Evolutionary conservation across 64 coral and sea anemone genomes (phyloP), one percentile per base, ranked within the genome.

Genomic region (Porites lutea): DNA sequence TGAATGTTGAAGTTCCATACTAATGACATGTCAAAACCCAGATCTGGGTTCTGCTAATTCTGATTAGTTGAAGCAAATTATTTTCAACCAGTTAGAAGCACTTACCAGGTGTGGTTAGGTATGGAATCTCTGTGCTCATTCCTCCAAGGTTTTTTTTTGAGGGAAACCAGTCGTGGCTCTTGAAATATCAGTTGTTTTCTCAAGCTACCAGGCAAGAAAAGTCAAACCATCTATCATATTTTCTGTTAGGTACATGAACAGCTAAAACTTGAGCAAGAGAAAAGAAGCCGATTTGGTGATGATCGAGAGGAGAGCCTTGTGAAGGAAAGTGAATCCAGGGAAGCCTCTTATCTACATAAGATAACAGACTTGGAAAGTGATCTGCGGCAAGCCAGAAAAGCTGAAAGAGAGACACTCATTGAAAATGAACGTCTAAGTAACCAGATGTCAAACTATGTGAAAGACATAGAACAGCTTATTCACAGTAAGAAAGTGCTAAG

Each of bases 251-350:
- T 79, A 14, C 94, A 96, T 79, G 97, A 99, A 48, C 97, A 99
- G 20, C 65, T 99, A 0, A 96, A 96, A 83, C 91, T 96, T 76
- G 97, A 99, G 74, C 91, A 99, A 75, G 91, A 93, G 69, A 99
- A 99, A 70, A 69, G 97, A 74, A 99, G 88, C 77, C 89, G 90
- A n/a, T 99, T 99, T 94, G 97, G 97, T 48, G 97, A 99, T 92
- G 97, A 93, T 63, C 82, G 94, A 11, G 94, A 99, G 75, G 97
- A 99, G 14, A 96, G 88, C 13, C 83, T 99, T 1, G 97, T 99
- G 6, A 86, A 96, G 45, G 97, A 99, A 67, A 99, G 97, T 52
- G 97, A 99, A 48, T 96, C 94, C 14, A 95, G 97, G 13, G 97
- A 99, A 72, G 97, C 97, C 3, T 72, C 54, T 27, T 95, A 89